Evolutionary conservation across 1,140 invertebrate species (phyloP).

Genomic region (Drosophila ohnishii): DNA sequence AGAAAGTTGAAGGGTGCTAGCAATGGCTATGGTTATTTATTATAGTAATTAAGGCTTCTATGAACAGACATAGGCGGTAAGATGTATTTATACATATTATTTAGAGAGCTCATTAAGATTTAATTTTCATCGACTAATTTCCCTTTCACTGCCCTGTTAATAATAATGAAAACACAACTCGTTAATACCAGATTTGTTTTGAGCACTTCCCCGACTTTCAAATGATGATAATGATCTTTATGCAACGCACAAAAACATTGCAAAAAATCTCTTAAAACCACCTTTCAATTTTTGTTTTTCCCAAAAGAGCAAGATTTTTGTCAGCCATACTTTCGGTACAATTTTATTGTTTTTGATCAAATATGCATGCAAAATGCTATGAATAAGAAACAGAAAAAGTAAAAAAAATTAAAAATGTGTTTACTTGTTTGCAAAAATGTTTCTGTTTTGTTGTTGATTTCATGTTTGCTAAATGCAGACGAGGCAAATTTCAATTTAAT

Average conservation of each 20-base stretch:
- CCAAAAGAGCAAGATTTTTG: constrained; percentile 36
- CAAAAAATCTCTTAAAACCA: constrained; percentile 1
- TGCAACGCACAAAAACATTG: constrained; percentile 20
- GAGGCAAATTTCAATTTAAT: constrained; percentile 44
- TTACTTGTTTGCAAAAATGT: constrained; percentile 23
- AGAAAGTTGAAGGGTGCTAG: neutral
- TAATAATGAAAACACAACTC: constrained; percentile 31
- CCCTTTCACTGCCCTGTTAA: constrained; percentile 20
- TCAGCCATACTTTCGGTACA: constrained; percentile 26
- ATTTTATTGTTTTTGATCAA: constrained; percentile 53
- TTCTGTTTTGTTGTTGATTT: constrained; percentile 19
- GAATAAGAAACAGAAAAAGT: constrained; percentile 30
- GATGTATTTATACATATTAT: neutral
- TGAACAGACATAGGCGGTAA: neutral
- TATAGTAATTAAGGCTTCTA: neutral
- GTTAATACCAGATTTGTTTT: constrained; percentile 32
- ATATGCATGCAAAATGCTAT: constrained; percentile 45
- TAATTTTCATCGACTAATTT: constrained; percentile 18
- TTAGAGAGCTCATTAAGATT: constrained; percentile 2
- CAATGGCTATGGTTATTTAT: neutral
- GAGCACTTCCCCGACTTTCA: constrained; percentile 39
- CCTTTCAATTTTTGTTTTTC: constrained; percentile 39
- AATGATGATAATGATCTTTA: constrained; percentile 32
- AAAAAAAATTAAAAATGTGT: constrained; percentile 20
- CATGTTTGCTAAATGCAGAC: constrained; percentile 39